Evolutionary conservation across 2,113 vertebrate species (phyloP), one percentile per base, ranked within the genome.

Genomic region (Sterna hirundo): DNA sequence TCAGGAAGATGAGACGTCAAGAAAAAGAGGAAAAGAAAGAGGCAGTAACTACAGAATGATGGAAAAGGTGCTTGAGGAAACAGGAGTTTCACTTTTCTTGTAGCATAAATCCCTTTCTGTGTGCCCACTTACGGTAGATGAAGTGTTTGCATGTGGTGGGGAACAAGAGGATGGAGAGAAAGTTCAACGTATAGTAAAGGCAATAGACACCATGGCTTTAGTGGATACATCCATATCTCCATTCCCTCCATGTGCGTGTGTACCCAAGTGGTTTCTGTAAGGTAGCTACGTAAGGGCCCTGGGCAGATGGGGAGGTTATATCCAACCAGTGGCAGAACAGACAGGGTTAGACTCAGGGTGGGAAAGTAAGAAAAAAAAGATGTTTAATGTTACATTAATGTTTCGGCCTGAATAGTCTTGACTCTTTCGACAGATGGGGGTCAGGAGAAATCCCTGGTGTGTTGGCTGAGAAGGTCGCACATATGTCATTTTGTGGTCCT

Each of bases 211-310:
- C 29, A 32, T 25, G 20, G 9, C 44, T 68, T 78, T 68, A 46
- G 46, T 55, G 52, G 11, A 30, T 77, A 20, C 5, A 64, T n/a
- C 10, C 1, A 2, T n/a, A 30, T 20, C 4, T 1, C 3, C 19
- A 13, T 36, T 32, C 18, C 20, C 12, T 93, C 25, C 26, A 6
- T 1, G 1, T 10, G 8, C 40, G 42, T 38, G 16, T 44, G 22
- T 38, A 54, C 13, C 9, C 3, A 6, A 15, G 23, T 38, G 20
- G 4, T 66, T 79, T 75, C 36, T 54, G 2, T 55, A 66, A 51
- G 23, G 42, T 26, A 81, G 36, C 19, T 36, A 13, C 5, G 2
- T 30, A 29, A 58, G 15, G 7, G 14, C 10, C 26, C 26, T 34
- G 44, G 29, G 27, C 21, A 79, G 68, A 72, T 47, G 36, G 18